Evolutionary conservation across 2,888 invertebrate genomes (phyloP), one percentile per base, ranked within the genome.

Genomic region (Calameuta pallipes): DNA sequence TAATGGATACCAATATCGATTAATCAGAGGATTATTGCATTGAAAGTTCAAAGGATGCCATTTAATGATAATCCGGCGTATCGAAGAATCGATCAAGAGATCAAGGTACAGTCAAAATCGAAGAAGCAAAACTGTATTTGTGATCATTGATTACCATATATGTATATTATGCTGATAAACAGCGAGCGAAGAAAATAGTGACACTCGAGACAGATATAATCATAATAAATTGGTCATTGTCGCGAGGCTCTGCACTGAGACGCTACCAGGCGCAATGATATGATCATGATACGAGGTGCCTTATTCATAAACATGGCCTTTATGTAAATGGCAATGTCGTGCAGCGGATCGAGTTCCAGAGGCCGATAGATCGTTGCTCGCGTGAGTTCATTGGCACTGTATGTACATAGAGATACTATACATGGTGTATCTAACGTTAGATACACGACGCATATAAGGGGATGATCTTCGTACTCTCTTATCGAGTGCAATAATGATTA

Each of bases 301-400:
- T 82, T 81, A 80, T 81, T 82, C 81, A 82, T 82, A 81, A 82
- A 82, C 79, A 81, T 81, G 80, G 76, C 80, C 78, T 79, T 82
- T 80, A 78, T 79, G 76, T 11, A n/a, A 37, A 73, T 56, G 56
- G 56, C 56, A 56, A 56, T 56, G 56, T 56, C 56, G 56, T 56
- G 56, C 56, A 56, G 56, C 56, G 56, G 23, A 56, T 56, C 56
- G 23, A 56, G 56, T 56, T 56, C 23, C 56, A 23, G 9, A 56
- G 23, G 56, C 56, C 56, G 56, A 56, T 56, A 23, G 56, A 56
- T 56, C 23, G 56, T 23, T 56, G 56, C 56, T 56, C 56, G 56
- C 56, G 56, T 23, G 56, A 56, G 56, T 23, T 56, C 56, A 56
- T 56, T 56, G 56, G 56, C 56, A 56, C 9, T 23, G 23, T 56